These are phyloP conservation scores for Dione juno DNA, from an alignment of 2,888 invertebrate species.

Conservation along the genomic window DNA sequence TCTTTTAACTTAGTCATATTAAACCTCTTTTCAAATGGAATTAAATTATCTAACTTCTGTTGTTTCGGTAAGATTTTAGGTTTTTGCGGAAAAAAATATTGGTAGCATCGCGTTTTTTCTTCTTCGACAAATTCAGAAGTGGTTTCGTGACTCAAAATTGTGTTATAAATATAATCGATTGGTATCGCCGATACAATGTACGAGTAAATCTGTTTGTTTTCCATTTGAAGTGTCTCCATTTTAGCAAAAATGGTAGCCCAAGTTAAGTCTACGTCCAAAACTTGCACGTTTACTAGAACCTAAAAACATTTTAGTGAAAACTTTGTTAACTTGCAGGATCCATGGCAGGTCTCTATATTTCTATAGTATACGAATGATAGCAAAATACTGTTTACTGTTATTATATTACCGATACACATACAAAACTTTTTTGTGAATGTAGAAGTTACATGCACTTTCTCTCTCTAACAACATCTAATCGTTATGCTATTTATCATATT, in stretches of 20 bases:
- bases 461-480: too few species aligned
- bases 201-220: slow-evolving; percentile 62
- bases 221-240: slow-evolving; percentile 63
- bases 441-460: too few species aligned
- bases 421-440: too few species aligned
- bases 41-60: slow-evolving; percentile 49
- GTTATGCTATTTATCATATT: too few species aligned
- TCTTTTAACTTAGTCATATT: slow-evolving; percentile 62
- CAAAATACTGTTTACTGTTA: too few species aligned
- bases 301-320: slow-evolving; percentile 44
- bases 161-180: slow-evolving; percentile 71
- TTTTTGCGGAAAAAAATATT: slow-evolving; percentile 47
- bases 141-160: slow-evolving; percentile 55
- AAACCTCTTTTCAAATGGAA: slow-evolving; percentile 60
- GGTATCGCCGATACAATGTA: slow-evolving; percentile 68
- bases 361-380: too few species aligned
- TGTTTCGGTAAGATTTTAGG: slow-evolving; percentile 51
- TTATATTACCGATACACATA: too few species aligned
- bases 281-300: slow-evolving; percentile 73
- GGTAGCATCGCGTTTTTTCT: slow-evolving; percentile 49
- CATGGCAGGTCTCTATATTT: too few species aligned
- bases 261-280: slow-evolving; percentile 58
- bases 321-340: too few species aligned
- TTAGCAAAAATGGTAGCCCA: slow-evolving; percentile 62
- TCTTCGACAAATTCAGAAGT: slow-evolving; percentile 49